Base-by-base conservation (phyloP, 2,797 vertebrate genomes). In the Todus mexicanus region DNA sequence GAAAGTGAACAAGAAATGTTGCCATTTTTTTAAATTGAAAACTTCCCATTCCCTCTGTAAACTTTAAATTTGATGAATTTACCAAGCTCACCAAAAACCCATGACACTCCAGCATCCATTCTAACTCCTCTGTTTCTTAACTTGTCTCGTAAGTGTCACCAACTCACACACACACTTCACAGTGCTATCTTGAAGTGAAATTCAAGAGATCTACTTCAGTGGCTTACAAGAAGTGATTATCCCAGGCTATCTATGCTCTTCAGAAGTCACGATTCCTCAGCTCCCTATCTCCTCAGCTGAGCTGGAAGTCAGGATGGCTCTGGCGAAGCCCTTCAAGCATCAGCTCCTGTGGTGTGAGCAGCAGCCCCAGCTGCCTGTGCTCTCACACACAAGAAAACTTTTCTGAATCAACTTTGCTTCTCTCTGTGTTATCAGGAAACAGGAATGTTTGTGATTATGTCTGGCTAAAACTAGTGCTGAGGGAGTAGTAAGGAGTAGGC, bases 371-470 rank as follows among this genome's bases (percentile, higher is more conserved):
- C 79, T 95, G 89, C 81, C 75, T 48, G 31, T 12, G 11, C 47
- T 92, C 82, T 73, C 63, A 45, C 61, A 82, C 37, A 64, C 31
- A 27, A n/a, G n/a, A 72, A 85, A 47, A 38, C 47, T 69, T 69
- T 48, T 75, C 89, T 43, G 35, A 82, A 89, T 82, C 79, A 65
- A 20, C 50, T 88, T 84, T 60, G 33, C 35, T 92, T 59, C 51
- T 86, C 20, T 79, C 35, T n/a, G 8, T 50, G 26, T 88, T 95
- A 95, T 95, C 94, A 66, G 73, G 79, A 81, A 93, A 70, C 12
- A 72, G 66, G 63, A 90, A 94, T 88, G 84, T 79, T 91, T 94
- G 79, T 88, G 87, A 91, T 88, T 90, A 65, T 37, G 79, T 89
- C 89, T 95, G 85, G 73, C 12, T 6, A 94, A 92, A 94, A 78